These are phyloP conservation scores for Neodiprion lecontei DNA, from an alignment of 1,140 invertebrate genomes.

Conservation along the genomic window DNA sequence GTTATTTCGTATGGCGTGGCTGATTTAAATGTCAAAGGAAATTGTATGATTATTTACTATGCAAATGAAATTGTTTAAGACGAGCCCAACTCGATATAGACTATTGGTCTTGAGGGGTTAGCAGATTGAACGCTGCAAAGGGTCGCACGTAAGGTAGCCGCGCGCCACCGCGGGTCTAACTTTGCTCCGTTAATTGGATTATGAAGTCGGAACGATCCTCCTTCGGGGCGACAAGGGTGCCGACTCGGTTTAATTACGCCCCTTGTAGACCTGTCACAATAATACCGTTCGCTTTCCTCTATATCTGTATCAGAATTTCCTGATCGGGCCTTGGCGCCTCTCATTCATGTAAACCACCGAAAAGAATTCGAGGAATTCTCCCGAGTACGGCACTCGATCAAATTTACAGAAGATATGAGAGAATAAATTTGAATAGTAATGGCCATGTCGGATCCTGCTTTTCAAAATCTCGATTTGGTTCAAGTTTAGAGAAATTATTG, in stretches of 20 bases:
- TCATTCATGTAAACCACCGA: too few relatives aligned
- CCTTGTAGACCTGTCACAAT: conserved; percentile 37
- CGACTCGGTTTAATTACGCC: conserved; percentile 46
- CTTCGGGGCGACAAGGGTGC: conserved; percentile 21
- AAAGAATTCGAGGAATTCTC: too few relatives aligned
- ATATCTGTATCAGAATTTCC: not conserved
- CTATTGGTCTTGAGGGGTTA: conserved; percentile 7
- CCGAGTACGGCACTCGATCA: too few relatives aligned
- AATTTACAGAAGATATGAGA: too few relatives aligned
- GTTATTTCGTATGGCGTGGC: not conserved
- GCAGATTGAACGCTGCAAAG: conserved; percentile 4
- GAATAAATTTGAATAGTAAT: too few relatives aligned
- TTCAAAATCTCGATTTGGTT: too few relatives aligned
- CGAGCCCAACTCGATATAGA: conserved; percentile 36
- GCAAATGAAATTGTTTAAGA: conserved; percentile 59
- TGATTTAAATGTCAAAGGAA: conserved; percentile 60
- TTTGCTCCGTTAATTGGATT: conserved; percentile 49
- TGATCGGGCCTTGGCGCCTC: not conserved
- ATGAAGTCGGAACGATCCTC: conserved; percentile 39
- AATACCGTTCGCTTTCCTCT: conserved; percentile 23
- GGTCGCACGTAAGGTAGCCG: conserved; percentile 31
- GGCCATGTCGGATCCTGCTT: too few relatives aligned
- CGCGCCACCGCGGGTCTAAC: conserved; percentile 35
- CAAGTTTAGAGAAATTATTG: too few relatives aligned
- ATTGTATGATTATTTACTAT: conserved; percentile 62